Conservation (phyloP, 2,888 invertebrate species). For the Brenthis daphne region DNA sequence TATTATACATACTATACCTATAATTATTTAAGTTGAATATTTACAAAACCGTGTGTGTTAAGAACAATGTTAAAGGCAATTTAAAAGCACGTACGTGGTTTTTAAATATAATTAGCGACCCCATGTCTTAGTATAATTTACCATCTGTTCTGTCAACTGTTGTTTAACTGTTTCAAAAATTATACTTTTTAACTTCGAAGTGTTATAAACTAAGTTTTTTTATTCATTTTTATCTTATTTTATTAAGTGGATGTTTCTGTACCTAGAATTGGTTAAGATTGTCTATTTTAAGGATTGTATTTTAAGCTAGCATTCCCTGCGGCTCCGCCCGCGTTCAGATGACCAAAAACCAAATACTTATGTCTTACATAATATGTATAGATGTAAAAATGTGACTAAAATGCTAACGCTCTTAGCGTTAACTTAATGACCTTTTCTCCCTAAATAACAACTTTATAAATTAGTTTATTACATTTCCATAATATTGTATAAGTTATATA, state of each 20-base stretch:
- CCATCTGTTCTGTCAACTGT: constrained; percentile 26
- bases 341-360: no score
- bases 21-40: no score
- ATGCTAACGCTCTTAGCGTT: no score
- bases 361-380: no score
- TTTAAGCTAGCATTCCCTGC: no score
- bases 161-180: constrained; percentile 18
- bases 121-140: constrained; percentile 45
- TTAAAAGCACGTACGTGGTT: background rate
- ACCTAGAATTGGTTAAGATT: no score
- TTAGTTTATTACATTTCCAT: constrained; percentile 15
- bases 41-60: background rate
- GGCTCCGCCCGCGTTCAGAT: no score
- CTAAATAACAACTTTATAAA: constrained; percentile 10
- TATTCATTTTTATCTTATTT: no score
- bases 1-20: no score
- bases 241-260: no score
- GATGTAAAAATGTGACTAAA: background rate
- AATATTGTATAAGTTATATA: constrained; percentile 69
- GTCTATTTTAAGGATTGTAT: no score
- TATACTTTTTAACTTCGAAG: constrained; percentile 11
- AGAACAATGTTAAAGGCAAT: constrained; percentile 4
- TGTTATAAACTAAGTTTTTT: background rate
- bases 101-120: constrained; percentile 11
- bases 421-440: background rate